These are phyloP conservation scores for Rhadina sibilatrix DNA, from an alignment of 2,113 vertebrate genomes.

Conservation along the genomic window DNA sequence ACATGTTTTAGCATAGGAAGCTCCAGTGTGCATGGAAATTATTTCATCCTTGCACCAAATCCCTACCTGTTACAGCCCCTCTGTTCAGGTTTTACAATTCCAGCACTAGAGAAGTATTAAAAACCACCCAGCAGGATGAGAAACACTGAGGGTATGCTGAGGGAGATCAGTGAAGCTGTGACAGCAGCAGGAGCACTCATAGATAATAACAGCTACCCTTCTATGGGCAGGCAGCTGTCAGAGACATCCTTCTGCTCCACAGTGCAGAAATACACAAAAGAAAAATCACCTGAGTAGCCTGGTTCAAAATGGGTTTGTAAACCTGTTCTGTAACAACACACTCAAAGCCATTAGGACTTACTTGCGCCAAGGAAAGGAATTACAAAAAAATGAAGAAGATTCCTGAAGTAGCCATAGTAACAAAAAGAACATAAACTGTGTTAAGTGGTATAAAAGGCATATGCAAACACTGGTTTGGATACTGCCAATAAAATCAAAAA, in stretches of 20 bases:
- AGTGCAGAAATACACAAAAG: neutral
- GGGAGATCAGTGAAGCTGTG: neutral
- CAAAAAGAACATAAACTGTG: neutral
- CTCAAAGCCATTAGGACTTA: neutral
- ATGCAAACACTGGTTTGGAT: neutral
- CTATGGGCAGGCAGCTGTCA: neutral
- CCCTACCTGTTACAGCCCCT: neutral
- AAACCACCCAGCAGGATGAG: neutral
- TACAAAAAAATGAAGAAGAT: neutral
- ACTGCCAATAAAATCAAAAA: neutral
- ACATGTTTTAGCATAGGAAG: neutral
- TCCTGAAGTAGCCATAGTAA: neutral
- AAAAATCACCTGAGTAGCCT: neutral
- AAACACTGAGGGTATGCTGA: rapidly evolving
- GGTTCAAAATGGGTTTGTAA: neutral
- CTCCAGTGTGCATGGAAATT: neutral
- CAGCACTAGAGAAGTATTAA: neutral
- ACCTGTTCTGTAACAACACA: neutral
- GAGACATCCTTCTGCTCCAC: neutral
- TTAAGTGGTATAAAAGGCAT: neutral
- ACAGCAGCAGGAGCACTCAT: neutral
- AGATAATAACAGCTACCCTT: neutral
- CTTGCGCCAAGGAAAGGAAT: neutral
- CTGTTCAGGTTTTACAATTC: neutral
- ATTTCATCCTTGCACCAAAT: neutral